Percentiles rank a stretch among this genome's conserved stretches.
Conservation (phyloP, 1,140 invertebrate genomes). For the Drosophila truncata region DNA sequence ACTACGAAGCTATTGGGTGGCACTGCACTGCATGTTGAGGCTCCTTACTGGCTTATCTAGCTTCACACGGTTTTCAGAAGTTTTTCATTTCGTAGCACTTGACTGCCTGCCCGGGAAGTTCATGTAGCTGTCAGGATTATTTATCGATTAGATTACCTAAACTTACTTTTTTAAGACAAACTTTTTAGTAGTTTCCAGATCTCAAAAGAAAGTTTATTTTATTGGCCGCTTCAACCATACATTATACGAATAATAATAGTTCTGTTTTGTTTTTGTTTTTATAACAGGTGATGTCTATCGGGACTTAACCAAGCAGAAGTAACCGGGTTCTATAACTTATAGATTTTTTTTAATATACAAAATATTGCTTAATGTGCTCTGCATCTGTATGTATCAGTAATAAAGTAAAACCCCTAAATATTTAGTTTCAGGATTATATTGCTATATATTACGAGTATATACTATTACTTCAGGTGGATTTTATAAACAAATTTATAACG, state of each 20-base stretch:
- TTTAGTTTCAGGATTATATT: neutral
- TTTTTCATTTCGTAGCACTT: conserved; percentile 15
- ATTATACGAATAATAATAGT: no score
- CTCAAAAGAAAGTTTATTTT: neutral
- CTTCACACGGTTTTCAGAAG: conserved; percentile 16
- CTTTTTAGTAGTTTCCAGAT: neutral
- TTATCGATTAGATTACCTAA: conserved; percentile 5
- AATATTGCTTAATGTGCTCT: neutral
- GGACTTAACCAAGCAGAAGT: neutral
- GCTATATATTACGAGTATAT: neutral
- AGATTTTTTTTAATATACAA: neutral
- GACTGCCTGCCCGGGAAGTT: neutral
- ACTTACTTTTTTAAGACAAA: neutral
- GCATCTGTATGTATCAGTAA: neutral
- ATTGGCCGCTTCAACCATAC: neutral
- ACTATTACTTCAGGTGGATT: neutral
- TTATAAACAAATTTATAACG: neutral
- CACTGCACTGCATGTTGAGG: neutral
- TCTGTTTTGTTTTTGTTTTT: neutral
- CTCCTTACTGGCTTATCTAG: conserved; percentile 10
- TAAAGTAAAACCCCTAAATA: neutral
- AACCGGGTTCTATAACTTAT: neutral
- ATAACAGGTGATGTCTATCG: neutral
- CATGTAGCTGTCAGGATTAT: conserved; percentile 1
- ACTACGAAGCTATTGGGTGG: neutral